Evolutionary conservation across 2,888 invertebrate species (phyloP).

Genomic region (Eupithecia abbreviata): DNA sequence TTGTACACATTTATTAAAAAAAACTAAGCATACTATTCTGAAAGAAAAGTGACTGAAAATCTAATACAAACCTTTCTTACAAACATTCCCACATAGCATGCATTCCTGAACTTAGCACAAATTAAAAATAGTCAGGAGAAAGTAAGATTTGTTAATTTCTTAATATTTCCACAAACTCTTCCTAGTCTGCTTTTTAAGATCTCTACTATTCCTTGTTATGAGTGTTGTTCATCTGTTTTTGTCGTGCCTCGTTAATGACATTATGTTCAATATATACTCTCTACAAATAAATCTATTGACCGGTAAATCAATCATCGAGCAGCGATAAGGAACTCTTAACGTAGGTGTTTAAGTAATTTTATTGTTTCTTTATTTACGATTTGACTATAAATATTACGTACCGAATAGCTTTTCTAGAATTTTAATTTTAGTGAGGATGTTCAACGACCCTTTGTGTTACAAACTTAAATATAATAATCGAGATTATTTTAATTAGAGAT

Average conservation of each 20-base stretch:
- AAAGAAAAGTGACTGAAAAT: neutral
- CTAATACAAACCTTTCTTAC: neutral
- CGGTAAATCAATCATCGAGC: neutral
- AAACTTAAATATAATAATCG: conserved; percentile 26
- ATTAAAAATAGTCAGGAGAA: neutral
- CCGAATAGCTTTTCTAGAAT: neutral
- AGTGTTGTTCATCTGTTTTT: neutral
- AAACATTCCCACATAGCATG: conserved; percentile 23
- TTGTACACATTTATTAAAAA: neutral
- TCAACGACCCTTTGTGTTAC: neutral
- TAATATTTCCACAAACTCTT: neutral
- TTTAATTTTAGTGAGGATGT: neutral
- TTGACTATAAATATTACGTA: neutral
- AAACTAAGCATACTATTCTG: neutral
- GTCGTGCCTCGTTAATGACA: neutral
- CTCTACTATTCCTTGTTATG: neutral
- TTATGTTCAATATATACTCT: neutral
- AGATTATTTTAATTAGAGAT: conserved; percentile 44
- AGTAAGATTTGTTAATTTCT: neutral
- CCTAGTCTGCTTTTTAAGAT: neutral
- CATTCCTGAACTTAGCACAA: conserved; percentile 20
- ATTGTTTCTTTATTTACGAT: neutral
- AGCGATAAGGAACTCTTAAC: neutral
- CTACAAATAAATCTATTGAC: neutral
- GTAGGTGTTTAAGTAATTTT: neutral